Evolutionary conservation across 2,797 vertebrate genomes (phyloP).

Genomic region (Telmatherina bonti): DNA sequence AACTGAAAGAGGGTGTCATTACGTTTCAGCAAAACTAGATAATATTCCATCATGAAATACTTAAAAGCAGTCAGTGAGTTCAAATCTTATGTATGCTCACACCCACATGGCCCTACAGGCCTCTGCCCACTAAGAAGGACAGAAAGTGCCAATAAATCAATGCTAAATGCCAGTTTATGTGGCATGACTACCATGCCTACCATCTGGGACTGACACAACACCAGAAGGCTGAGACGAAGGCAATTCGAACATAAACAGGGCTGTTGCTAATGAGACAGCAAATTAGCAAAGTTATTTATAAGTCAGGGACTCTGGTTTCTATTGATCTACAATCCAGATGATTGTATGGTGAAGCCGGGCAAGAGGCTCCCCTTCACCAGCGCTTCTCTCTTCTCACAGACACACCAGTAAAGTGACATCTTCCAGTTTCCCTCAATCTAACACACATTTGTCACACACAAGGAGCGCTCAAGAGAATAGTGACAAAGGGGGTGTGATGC

Average conservation of each 20-base stretch:
- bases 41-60: conserved; percentile 2
- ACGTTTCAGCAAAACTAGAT: neutral
- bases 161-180: conserved; percentile 72
- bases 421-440: conserved; percentile 15
- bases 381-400: neutral
- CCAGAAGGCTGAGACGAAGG: conserved; percentile 69
- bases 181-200: conserved; percentile 67
- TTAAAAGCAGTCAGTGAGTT: neutral
- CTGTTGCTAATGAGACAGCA: conserved; percentile 72
- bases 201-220: conserved; percentile 76
- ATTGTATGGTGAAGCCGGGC: conserved; percentile 6
- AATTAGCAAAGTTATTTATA: conserved; percentile 77
- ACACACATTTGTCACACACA: conserved; percentile 52
- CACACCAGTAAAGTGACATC: conserved; percentile 7
- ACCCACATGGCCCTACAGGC: conserved; percentile 38
- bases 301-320: conserved; percentile 42
- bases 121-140: conserved; percentile 56
- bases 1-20: neutral
- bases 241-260: conserved; percentile 60
- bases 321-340: conserved; percentile 59
- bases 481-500: conserved; percentile 58
- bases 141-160: conserved; percentile 66
- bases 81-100: conserved; percentile 5
- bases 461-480: conserved; percentile 40
- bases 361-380: neutral